Evolutionary conservation across 2,888 invertebrate species (phyloP).

Genomic region (Axea sp.): DNA sequence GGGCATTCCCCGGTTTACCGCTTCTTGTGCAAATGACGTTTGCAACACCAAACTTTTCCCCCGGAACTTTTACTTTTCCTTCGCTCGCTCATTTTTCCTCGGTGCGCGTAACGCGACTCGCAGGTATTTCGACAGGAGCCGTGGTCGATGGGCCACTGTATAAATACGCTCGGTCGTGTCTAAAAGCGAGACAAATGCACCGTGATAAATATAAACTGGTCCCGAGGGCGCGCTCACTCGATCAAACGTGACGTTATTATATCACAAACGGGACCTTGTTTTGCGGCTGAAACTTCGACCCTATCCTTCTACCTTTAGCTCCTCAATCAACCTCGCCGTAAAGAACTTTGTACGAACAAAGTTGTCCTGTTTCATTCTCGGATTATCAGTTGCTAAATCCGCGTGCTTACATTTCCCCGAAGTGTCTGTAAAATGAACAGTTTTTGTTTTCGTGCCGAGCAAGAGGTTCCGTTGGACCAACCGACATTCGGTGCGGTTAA

Average conservation of each 20-base stretch:
- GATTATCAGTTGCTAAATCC: too few relatives aligned
- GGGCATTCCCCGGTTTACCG: constrained; percentile 67
- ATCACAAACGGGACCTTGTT: constrained; percentile 3
- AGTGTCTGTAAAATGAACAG: too few relatives aligned
- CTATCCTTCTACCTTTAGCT: neutral
- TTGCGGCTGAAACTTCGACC: neutral
- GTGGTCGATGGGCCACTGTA: too few relatives aligned
- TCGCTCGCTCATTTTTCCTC: constrained; percentile 65
- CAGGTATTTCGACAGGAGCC: constrained; percentile 21
- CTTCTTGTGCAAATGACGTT: constrained; percentile 74
- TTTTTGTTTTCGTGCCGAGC: too few relatives aligned
- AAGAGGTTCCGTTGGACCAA: too few relatives aligned
- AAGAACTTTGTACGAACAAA: too few relatives aligned
- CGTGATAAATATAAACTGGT: constrained; percentile 36
- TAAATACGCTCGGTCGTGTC: constrained; percentile 13
- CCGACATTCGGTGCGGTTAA: too few relatives aligned
- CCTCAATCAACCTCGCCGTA: too few relatives aligned
- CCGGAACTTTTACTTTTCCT: constrained; percentile 65
- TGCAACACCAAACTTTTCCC: constrained; percentile 70
- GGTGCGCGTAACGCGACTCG: constrained; percentile 56
- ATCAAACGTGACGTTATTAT: constrained; percentile 22
- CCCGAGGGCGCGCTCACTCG: constrained; percentile 15
- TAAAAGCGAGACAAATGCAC: constrained; percentile 26
- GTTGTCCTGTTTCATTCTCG: too few relatives aligned
- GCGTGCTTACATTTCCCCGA: too few relatives aligned